Percentiles rank a stretch among this genome's conserved stretches.
Evolutionary conservation across 1,140 invertebrate genomes (phyloP).

Genomic region (Hydropsyche tenuis): DNA sequence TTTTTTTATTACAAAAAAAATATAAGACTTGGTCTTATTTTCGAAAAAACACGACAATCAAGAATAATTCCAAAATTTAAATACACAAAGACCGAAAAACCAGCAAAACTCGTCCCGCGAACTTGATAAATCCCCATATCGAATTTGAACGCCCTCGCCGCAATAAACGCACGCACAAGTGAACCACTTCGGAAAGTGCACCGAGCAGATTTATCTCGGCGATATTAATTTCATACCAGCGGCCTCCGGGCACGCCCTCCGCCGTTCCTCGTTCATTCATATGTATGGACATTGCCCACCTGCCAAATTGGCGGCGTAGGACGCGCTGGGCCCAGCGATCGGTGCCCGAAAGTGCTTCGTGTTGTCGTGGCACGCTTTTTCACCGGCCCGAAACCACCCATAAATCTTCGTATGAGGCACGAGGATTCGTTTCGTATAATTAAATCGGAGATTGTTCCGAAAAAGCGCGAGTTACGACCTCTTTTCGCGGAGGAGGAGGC

Average conservation of each 20-base stretch:
- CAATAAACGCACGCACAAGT: no score
- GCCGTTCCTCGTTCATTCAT: conserved; percentile 23
- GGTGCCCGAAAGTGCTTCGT: neutral
- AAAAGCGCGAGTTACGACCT: neutral
- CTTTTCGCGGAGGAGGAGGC: no score
- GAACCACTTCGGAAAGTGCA: conserved; percentile 11
- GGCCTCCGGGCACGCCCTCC: conserved; percentile 19
- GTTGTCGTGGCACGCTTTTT: neutral
- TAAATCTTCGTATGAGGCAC: neutral
- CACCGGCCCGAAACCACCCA: neutral
- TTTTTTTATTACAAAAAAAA: no score
- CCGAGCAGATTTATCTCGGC: conserved; percentile 14
- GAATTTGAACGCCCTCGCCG: no score
- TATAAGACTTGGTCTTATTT: no score
- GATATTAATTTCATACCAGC: conserved; percentile 33
- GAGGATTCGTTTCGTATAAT: neutral
- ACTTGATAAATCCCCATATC: no score
- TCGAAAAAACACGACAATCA: no score
- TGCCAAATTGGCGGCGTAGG: neutral
- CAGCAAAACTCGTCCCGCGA: no score
- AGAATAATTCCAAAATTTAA: no score
- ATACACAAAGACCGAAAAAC: no score
- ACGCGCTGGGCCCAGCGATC: neutral
- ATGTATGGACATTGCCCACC: neutral
- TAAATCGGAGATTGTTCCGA: neutral